A percentile compares a stretch with the other conserved stretches of the same genome.
phyloP scores from a whole-genome alignment of 2,797 vertebrate genomes.

The Eupleurogrammus muticus region DNA sequence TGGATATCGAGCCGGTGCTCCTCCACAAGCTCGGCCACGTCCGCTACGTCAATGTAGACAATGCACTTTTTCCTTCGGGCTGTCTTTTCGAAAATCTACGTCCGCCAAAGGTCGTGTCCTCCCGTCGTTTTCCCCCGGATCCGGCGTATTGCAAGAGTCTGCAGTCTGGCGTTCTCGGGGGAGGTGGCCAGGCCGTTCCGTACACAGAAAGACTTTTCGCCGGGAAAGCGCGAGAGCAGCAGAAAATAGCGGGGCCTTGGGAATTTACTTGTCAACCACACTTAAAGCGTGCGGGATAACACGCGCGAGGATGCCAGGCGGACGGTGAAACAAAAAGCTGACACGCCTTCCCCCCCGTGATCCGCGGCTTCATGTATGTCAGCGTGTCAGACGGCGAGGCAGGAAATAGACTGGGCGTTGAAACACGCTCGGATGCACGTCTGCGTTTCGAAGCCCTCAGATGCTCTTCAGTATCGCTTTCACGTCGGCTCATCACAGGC shows the following conservation, averaged over 20 bases:
- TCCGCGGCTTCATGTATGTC: conserved; percentile 57
- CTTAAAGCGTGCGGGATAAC: conserved; percentile 66
- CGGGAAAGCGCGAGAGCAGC: conserved; percentile 55
- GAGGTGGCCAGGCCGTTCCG: conserved; percentile 44
- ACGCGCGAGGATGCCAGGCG: conserved; percentile 32
- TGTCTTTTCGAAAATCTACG: conserved; percentile 16
- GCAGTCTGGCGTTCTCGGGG: conserved; percentile 52
- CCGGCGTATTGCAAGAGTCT: conserved; percentile 50
- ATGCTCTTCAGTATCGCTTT: no score
- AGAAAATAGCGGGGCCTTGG: conserved; percentile 67
- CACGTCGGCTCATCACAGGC: no score
- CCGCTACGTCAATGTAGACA: conserved; percentile 14
- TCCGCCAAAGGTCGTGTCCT: conserved; percentile 37
- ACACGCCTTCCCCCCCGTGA: conserved; percentile 59
- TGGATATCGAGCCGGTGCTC: conserved; percentile 43
- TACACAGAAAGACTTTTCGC: conserved; percentile 67
- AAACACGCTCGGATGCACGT: conserved; percentile 2
- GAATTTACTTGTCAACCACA: conserved; percentile 76
- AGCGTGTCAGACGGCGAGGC: conserved; percentile 33
- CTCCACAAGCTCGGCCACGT: conserved; percentile 25
- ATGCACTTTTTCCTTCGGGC: conserved; percentile 4
- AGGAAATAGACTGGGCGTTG: conserved; percentile 48
- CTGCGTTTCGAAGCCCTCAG: neutral
- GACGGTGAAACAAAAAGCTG: conserved; percentile 66
- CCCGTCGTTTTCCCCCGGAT: conserved; percentile 42